Conservation (phyloP, 2,797 vertebrate genomes). For the Melanotaenia maccullochi region DNA sequence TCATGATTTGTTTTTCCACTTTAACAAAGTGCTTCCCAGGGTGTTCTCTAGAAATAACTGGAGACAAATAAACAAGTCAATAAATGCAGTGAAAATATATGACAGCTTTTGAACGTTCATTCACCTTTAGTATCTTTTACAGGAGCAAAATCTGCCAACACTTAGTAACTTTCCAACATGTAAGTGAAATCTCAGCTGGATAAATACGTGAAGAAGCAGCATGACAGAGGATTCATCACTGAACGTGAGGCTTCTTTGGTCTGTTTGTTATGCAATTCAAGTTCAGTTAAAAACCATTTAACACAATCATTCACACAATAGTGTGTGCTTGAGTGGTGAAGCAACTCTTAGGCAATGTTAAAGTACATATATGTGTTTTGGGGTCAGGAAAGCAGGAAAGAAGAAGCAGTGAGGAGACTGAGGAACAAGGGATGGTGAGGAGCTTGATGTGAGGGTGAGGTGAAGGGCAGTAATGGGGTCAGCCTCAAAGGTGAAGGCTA, state of each 20-base stretch:
- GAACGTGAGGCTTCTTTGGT: conserved; percentile 19
- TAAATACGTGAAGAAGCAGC: conserved; percentile 11
- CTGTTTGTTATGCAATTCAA: conserved; percentile 45
- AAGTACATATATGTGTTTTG: conserved; percentile 12
- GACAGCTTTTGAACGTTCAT: conserved; percentile 31
- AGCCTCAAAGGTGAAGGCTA: conserved; percentile 74
- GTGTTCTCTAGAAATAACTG: conserved; percentile 12
- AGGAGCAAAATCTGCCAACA: conserved; percentile 25
- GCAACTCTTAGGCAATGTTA: conserved; percentile 14
- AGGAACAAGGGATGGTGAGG: conserved; percentile 37
- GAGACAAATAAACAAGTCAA: conserved; percentile 7
- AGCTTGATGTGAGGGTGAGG: conserved; percentile 55
- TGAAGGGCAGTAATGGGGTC: conserved; percentile 79
- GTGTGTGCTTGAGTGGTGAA: conserved; percentile 5
- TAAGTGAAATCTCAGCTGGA: conserved; percentile 30
- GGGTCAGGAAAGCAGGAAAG: conserved; percentile 22
- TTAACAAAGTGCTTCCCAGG: conserved; percentile 9
- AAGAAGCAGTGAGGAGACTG: conserved; percentile 29
- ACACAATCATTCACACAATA: conserved; percentile 14
- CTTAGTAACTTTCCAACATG: conserved; percentile 7
- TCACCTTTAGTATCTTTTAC: conserved; percentile 25
- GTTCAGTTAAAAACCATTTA: conserved; percentile 52
- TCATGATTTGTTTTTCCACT: conserved; percentile 5
- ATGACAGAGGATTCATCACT: neutral
- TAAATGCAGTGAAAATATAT: conserved; percentile 13